Evolutionary conservation across 2,113 vertebrate species (phyloP), one percentile per base, ranked within the genome.

Genomic region (Catharus minimus): DNA sequence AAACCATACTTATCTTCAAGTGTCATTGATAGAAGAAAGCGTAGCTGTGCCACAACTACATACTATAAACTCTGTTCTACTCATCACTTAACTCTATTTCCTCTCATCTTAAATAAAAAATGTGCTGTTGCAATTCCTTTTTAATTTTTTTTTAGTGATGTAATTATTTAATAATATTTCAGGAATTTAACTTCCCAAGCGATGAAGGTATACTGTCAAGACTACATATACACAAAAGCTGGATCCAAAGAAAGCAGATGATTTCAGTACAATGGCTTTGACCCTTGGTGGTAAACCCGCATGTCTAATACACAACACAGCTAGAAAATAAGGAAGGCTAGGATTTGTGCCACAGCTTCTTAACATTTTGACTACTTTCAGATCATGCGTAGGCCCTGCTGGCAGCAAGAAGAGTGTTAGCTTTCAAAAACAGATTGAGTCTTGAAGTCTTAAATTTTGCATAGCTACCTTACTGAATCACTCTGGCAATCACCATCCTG

Each of bases 191-290:
- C 10, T 57, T 76, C 14, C 7, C 15, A 86, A 46, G 8, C 7
- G 47, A 9, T 10, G 33, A 74, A 50, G 32, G 11, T 32, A 24
- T 38, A 53, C 15, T 32, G 9, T 49, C 36, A 77, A 76, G 41
- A 11, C 16, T 46, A 56, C 0, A 0, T 8, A 26, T 16, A 50
- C 15, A 49, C 2, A 71, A 47, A 91, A 62, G 20, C 13, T 55
- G 18, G 7, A 64, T 56, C 27, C 24, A 90, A 62, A 84, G 46
- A 49, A 72, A 43, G 26, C 79, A 71, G 6, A 82, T 3, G 4
- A 72, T 50, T 92, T 82, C 4, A 69, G 4, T 38, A 69, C 17
- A 73, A 61, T 5, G 13, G 11, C 69, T 73, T 49, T 82, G 20
- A 38, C 14, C 41, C n/a, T 50, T 30, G 5, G 33, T 49, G n/a